phyloP scores from a whole-genome alignment of 1,140 invertebrate genomes.

The Cepaea nemoralis region DNA sequence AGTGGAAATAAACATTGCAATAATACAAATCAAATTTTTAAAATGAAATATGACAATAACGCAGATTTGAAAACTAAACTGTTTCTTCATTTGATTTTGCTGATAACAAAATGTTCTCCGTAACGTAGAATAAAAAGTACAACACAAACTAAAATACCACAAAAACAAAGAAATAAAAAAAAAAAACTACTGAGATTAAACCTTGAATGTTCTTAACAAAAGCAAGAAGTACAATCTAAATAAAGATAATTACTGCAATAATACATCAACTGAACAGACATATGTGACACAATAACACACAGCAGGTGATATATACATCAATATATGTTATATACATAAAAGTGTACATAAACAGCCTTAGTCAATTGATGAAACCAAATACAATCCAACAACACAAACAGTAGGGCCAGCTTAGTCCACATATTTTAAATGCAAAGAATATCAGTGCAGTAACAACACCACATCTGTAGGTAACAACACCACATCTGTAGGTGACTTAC shows the following conservation, averaged over 20 bases:
- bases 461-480: too few species aligned
- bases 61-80: too few species aligned
- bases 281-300: background rate
- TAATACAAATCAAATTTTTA: too few species aligned
- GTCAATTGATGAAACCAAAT: background rate
- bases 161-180: background rate
- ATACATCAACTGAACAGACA: background rate
- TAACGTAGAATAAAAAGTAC: background rate
- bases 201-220: background rate
- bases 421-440: too few species aligned
- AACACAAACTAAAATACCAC: background rate
- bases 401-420: too few species aligned
- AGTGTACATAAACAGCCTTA: background rate
- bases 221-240: background rate
- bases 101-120: background rate
- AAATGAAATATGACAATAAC: too few species aligned
- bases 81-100: background rate
- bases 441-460: too few species aligned
- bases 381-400: too few species aligned
- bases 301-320: background rate
- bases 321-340: background rate
- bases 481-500: too few species aligned
- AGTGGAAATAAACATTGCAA: too few species aligned
- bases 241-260: too few species aligned
- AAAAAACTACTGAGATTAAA: background rate